These are phyloP conservation scores for Nasonia longicornis DNA, from an alignment of 1,140 invertebrate genomes.

Conservation along the genomic window DNA sequence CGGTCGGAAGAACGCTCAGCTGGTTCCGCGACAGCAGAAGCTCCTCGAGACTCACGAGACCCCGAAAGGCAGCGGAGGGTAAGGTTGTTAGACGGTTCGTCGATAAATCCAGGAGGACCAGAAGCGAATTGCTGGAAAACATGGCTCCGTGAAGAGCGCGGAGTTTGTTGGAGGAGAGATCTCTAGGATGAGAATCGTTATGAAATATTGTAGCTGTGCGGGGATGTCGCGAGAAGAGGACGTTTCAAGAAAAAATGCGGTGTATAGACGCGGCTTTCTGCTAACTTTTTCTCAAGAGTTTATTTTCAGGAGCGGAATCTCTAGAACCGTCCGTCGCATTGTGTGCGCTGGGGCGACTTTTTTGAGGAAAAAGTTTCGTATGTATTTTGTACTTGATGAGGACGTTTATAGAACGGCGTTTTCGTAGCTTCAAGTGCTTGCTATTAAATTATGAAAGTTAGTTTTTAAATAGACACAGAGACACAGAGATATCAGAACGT, in stretches of 20 bases:
- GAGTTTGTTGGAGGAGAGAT: slow-evolving; percentile 81
- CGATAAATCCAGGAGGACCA: slow-evolving; percentile 68
- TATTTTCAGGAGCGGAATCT: too few relatives aligned
- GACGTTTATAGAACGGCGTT: too few relatives aligned
- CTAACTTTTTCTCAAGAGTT: too few relatives aligned
- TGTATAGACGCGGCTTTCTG: too few relatives aligned
- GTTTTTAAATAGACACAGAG: too few relatives aligned
- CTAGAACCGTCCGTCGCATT: too few relatives aligned
- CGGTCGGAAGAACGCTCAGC: slow-evolving; percentile 62
- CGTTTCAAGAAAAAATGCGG: too few relatives aligned
- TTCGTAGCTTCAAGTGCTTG: background rate
- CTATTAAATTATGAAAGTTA: background rate
- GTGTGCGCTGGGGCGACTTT: too few relatives aligned
- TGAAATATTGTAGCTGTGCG: too few relatives aligned
- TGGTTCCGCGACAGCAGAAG: slow-evolving; percentile 69
- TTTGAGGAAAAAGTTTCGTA: too few relatives aligned
- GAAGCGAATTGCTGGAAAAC: slow-evolving; percentile 61
- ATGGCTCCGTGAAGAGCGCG: slow-evolving; percentile 69
- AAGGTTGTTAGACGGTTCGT: slow-evolving; percentile 66
- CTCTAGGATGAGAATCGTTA: slow-evolving; percentile 60
- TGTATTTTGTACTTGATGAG: too few relatives aligned
- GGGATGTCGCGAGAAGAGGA: too few relatives aligned
- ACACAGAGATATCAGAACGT: slow-evolving; percentile 46
- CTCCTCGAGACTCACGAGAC: slow-evolving; percentile 66
- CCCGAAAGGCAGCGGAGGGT: slow-evolving; percentile 62